Base-by-base conservation (phyloP, 2,797 vertebrate species). In the Lacerta bilineata region DNA sequence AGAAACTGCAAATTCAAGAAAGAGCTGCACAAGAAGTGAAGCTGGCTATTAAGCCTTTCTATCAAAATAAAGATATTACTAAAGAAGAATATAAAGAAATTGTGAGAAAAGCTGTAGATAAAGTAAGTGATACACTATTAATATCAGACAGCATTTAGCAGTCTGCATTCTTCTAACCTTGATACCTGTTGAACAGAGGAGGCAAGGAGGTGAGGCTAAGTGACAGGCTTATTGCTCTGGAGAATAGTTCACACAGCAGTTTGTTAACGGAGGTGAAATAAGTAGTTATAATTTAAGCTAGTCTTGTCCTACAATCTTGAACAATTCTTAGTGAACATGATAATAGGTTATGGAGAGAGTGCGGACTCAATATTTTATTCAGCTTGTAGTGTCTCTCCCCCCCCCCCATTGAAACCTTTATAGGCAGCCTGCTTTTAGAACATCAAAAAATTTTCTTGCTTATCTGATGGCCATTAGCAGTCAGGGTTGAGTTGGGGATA, bases 21-120 rank as follows among this genome's bases (percentile, higher is more conserved):
- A 98, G 96, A 96, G 99, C 99, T 15, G 93, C 99, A 43, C 98
- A 98, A 80, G 99, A 99, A 93, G 99, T 99, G 91, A 99, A 99
- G 94, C 96, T 97, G 0, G 99, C 99, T 39, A 99, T 99, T 91
- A 99, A 99, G 94, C 99, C 98, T 86, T 99, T 97, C 96, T 99
- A 99, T 97, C 99, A 99, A 97, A 99, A 98, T 95, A 99, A 99
- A 96, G 99, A 99, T 91, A 99, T 99, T 97, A 98, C 98, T 20
- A 99, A 99, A 97, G 98, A 99, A 78, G 98, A 99, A 90, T 99
- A 99, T 94, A 99, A 99, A 94, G 98, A 99, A 95, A 99, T 99
- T 13, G 98, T 99, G 78, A 98, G 98, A 94, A 99, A 99, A 97
- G 98, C 99, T 66, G 99, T 99, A 25, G 98, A 99, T 95, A 99